phyloP scores from a whole-genome alignment of 2,888 invertebrate species.

The Sepioteuthis lessoniana region DNA sequence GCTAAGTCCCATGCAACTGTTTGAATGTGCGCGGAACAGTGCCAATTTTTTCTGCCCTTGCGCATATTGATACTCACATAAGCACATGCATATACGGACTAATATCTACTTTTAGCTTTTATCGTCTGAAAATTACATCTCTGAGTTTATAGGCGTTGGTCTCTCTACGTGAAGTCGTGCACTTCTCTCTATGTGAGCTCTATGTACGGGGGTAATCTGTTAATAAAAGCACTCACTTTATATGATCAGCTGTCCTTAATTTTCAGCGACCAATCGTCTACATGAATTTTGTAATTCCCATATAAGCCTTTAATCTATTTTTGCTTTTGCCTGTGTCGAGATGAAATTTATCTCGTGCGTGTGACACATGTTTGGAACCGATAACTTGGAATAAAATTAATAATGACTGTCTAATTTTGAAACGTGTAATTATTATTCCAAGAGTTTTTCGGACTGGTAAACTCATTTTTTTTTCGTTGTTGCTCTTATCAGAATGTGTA shows the following conservation, averaged over 20 bases:
- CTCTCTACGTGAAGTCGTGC: not conserved
- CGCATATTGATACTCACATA: not conserved
- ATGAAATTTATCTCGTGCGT: not conserved
- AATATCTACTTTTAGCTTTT: conserved; percentile 18
- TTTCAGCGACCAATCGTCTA: not conserved
- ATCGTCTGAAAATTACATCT: not conserved
- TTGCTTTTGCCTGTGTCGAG: not conserved
- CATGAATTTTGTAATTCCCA: not conserved
- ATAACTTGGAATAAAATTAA: not conserved
- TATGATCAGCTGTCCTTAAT: not conserved
- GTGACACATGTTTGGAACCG: not conserved
- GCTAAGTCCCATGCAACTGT: conserved; percentile 15
- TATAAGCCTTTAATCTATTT: not conserved
- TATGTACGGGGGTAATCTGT: not conserved
- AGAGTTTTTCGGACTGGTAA: no score
- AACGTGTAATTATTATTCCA: no score
- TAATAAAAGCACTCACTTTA: not conserved
- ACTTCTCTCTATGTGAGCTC: not conserved
- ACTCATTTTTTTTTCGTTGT: no score
- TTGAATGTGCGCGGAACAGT: not conserved
- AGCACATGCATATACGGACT: not conserved
- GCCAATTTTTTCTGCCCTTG: not conserved
- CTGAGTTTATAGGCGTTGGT: not conserved
- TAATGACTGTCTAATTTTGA: not conserved
- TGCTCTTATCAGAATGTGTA: no score